Conservation (phyloP, 2,113 vertebrate genomes). For the Trematocara marginatum region DNA sequence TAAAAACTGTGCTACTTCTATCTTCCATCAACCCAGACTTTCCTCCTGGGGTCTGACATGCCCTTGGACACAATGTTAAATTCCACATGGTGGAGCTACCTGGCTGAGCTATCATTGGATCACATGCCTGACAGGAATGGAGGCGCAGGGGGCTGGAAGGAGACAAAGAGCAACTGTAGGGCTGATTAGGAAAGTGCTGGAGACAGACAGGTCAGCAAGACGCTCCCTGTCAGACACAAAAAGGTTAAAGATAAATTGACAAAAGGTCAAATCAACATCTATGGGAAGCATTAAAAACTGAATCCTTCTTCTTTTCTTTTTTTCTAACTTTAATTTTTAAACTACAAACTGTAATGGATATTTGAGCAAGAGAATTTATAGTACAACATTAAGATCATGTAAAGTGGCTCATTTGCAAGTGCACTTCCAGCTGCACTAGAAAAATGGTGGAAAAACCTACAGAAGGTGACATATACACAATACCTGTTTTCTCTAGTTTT, state of each 20-base stretch:
- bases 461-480: neutral
- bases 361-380: neutral
- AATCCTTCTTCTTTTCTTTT: neutral
- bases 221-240: neutral
- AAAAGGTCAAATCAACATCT: neutral
- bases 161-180: conserved; percentile 30
- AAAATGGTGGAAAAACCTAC: neutral
- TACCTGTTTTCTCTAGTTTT: neutral
- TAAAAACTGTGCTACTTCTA: neutral
- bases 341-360: neutral
- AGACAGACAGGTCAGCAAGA: conserved; percentile 14
- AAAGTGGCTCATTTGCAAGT: neutral
- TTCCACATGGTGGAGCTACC: conserved; percentile 72
- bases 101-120: conserved; percentile 54
- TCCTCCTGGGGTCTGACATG: conserved; percentile 21
- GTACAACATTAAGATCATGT: neutral
- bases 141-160: neutral
- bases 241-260: neutral
- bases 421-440: too few relatives aligned
- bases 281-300: neutral
- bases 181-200: conserved; percentile 51
- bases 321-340: neutral
- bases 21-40: conserved; percentile 45
- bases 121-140: conserved; percentile 42
- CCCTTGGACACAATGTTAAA: conserved; percentile 62